Evolutionary conservation across 1,140 invertebrate genomes (phyloP).

Genomic region (Cyclina sinensis): DNA sequence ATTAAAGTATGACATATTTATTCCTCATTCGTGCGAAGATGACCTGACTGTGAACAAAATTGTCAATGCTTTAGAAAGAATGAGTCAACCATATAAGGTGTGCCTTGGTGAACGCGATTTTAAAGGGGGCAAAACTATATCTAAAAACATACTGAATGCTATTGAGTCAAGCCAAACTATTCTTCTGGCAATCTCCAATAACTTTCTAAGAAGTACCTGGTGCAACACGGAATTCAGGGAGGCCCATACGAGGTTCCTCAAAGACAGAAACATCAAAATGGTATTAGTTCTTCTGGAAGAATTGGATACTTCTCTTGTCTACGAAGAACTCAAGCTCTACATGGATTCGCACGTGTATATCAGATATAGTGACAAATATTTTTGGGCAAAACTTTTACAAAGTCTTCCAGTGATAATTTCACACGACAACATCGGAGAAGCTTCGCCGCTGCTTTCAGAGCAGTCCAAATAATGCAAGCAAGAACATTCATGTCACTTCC

Average conservation of each 20-base stretch:
- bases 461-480: too few species aligned
- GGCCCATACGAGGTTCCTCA: conserved; percentile 95
- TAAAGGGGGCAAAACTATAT: conserved; percentile 92
- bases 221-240: conserved; percentile 90
- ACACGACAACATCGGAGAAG: neutral
- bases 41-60: conserved; percentile 88
- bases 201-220: conserved; percentile 90
- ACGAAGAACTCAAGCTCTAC: conserved; percentile 87
- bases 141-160: conserved; percentile 89
- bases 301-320: conserved; percentile 86
- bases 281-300: conserved; percentile 96
- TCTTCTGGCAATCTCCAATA: conserved; percentile 88
- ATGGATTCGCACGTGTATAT: conserved; percentile 90
- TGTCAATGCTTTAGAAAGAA: conserved; percentile 94
- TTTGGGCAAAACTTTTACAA: conserved; percentile 94
- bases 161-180: conserved; percentile 89
- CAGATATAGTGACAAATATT: conserved; percentile 90
- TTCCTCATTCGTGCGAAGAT: conserved; percentile 97
- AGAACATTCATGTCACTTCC: too few species aligned
- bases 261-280: conserved; percentile 92
- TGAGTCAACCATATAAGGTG: conserved; percentile 94
- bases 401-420: neutral
- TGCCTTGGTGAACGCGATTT: conserved; percentile 97
- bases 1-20: conserved; percentile 93
- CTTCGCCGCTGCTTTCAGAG: neutral